Base-by-base conservation (phyloP, 2,888 invertebrate genomes). In the Diadromus collaris region DNA sequence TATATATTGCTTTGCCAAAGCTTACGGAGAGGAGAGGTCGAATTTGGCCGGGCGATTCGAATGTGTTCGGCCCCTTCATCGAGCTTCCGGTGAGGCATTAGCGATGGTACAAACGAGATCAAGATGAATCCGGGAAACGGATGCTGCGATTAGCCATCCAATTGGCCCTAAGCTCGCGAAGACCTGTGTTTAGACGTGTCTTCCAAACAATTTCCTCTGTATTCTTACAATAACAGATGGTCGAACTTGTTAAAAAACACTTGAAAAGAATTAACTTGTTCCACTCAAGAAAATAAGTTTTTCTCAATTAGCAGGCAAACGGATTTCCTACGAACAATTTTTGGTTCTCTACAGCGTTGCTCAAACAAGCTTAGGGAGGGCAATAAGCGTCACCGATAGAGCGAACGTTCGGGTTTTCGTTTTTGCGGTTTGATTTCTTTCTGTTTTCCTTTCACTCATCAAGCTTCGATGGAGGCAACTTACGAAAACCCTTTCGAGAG, bases 1-100 rank as follows among this genome's bases (percentile, higher is more conserved):
- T 79, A 56, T 56, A 70, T 76, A 81, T 81, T 81, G 77, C 77
- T 72, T 77, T 67, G 70, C 34, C 6, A 77, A 29, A 32, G 69
- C 21, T 24, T 44, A 60, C 38, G 56, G 64, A 65, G 32, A 65
- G 24, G 21, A 69, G 63, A n/a, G 51, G 32, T 60, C 32, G 21
- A n/a, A 27, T 24, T 21, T 51, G 34, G 4, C 7, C 60, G 60
- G 6, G 2, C 21, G 60, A 32, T 51, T 38, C 34, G 21, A 16
- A 13, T 21, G 9, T n/a, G 6, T 51, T 24, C 19, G 16, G 19
- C 6, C 68, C 29, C 41, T 21, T 41, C 27, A 29, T 24, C 41
- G 41, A 56, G 51, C 10, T 68, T 41, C 0, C n/a, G 32, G 41
- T 27, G 41, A 68, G n/a, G 34, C 32, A 34, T 9, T 21, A 34